Evolutionary conservation across 2,113 vertebrate species (phyloP).

Genomic region (Meriones unguiculatus): DNA sequence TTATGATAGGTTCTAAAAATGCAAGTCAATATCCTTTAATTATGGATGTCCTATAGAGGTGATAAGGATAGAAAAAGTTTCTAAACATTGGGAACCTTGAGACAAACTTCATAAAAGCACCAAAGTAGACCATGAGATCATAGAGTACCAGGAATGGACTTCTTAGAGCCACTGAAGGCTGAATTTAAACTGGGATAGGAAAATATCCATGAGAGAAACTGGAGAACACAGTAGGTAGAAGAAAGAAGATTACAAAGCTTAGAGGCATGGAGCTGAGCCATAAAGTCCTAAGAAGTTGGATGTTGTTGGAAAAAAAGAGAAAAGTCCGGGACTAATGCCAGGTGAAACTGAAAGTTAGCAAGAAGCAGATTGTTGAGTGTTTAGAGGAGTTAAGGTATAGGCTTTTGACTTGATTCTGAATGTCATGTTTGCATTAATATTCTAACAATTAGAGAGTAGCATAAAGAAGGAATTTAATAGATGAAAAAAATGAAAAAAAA

Average conservation of each 20-base stretch:
- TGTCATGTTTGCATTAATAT: neutral
- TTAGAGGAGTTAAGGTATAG: neutral
- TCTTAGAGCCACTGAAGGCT: neutral
- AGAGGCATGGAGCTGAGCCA: neutral
- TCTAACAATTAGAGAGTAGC: neutral
- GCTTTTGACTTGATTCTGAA: neutral
- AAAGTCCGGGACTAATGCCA: neutral
- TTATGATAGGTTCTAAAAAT: neutral
- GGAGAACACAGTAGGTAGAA: neutral
- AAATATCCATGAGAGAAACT: neutral
- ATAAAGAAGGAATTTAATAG: neutral
- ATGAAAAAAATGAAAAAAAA: neutral
- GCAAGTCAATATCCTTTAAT: conserved; percentile 9
- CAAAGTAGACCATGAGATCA: neutral
- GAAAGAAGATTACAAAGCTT: neutral
- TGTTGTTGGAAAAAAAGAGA: neutral
- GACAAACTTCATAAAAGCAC: neutral
- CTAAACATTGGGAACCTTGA: neutral
- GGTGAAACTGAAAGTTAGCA: neutral
- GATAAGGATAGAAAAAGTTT: neutral
- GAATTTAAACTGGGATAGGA: neutral
- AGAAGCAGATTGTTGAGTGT: neutral
- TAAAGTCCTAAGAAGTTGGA: neutral
- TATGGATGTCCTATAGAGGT: neutral
- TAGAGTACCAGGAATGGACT: neutral